Percentiles rank a stretch among this genome's conserved stretches.
phyloP scores from a whole-genome alignment of 2,888 invertebrate species.

The Chymomyza fuscimana region DNA sequence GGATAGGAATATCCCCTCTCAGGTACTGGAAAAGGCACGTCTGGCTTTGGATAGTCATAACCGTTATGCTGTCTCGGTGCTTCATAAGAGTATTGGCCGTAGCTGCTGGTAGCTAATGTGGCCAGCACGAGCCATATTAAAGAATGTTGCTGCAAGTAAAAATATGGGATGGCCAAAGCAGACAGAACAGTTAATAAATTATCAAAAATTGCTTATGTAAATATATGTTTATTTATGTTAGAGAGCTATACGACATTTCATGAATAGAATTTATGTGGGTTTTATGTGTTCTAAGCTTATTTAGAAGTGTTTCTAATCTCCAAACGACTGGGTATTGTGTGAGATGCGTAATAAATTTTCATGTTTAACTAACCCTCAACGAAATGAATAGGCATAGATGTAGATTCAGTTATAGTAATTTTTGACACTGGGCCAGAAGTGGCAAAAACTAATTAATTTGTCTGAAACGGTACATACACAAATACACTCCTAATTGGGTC shows the following conservation, averaged over 20 bases:
- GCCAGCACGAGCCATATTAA: conserved; percentile 54
- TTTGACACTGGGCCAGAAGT: conserved; percentile 28
- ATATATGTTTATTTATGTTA: conserved; percentile 13
- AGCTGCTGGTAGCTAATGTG: conserved; percentile 38
- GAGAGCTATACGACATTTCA: conserved; percentile 16
- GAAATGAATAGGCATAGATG: conserved; percentile 30
- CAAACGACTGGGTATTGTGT: conserved; percentile 2
- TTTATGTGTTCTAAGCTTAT: conserved; percentile 38
- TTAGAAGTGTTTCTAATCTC: conserved; percentile 31
- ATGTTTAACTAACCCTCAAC: conserved; percentile 40
- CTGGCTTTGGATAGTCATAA: conserved; percentile 64
- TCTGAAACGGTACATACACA: not conserved
- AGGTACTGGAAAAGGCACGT: conserved; percentile 46
- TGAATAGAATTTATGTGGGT: conserved; percentile 42
- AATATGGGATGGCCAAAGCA: not conserved
- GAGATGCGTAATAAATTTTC: conserved; percentile 36
- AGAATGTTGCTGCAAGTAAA: conserved; percentile 57
- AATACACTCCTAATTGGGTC: conserved; percentile 36
- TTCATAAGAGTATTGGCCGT: conserved; percentile 43
- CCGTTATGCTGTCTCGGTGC: conserved; percentile 44
- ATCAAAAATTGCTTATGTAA: conserved; percentile 23
- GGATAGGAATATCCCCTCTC: conserved; percentile 64
- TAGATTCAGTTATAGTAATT: conserved; percentile 2
- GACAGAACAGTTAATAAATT: conserved; percentile 15
- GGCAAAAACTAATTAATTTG: conserved; percentile 33